Evolutionary conservation across 2,888 invertebrate species (phyloP).

Genomic region (Netelia inedita): DNA sequence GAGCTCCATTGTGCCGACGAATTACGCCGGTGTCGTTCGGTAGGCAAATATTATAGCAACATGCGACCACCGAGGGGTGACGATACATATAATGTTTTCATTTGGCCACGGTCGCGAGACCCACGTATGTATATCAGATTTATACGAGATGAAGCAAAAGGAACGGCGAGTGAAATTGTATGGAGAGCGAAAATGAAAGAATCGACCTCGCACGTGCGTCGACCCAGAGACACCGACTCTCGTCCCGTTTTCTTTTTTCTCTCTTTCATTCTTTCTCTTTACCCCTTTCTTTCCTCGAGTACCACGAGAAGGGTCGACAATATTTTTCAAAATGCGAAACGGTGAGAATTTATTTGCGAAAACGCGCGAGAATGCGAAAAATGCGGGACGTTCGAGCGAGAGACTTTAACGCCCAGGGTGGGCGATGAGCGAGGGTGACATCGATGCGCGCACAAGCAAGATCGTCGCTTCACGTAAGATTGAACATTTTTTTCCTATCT

Average conservation of each 20-base stretch:
- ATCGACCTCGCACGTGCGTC: slow-evolving; percentile 60
- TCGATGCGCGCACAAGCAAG: slow-evolving; percentile 50
- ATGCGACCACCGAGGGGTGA: slow-evolving; percentile 75
- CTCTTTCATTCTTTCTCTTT: neutral
- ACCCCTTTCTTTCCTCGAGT: too few relatives aligned
- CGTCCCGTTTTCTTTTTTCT: slow-evolving; percentile 5
- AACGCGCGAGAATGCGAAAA: neutral
- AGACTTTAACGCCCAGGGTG: slow-evolving; percentile 68
- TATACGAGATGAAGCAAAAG: slow-evolving; percentile 9
- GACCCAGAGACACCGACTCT: slow-evolving; percentile 37
- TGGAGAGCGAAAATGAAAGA: slow-evolving; percentile 37
- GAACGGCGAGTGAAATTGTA: slow-evolving; percentile 29
- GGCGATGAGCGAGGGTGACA: slow-evolving; percentile 53
- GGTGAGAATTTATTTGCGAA: neutral
- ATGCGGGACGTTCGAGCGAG: slow-evolving; percentile 4
- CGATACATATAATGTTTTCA: slow-evolving; percentile 75
- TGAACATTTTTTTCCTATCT: too few relatives aligned
- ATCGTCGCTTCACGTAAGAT: neutral
- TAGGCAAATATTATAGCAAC: slow-evolving; percentile 84
- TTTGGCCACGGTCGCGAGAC: slow-evolving; percentile 63
- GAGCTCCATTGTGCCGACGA: slow-evolving; percentile 77
- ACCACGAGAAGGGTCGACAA: too few relatives aligned
- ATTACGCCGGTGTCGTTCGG: slow-evolving; percentile 79
- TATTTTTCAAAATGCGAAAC: neutral
- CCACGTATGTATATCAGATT: slow-evolving; percentile 21